Evolutionary conservation across 2,113 vertebrate species (phyloP), one percentile per base, ranked within the genome.

Genomic region (Piprites chloris): DNA sequence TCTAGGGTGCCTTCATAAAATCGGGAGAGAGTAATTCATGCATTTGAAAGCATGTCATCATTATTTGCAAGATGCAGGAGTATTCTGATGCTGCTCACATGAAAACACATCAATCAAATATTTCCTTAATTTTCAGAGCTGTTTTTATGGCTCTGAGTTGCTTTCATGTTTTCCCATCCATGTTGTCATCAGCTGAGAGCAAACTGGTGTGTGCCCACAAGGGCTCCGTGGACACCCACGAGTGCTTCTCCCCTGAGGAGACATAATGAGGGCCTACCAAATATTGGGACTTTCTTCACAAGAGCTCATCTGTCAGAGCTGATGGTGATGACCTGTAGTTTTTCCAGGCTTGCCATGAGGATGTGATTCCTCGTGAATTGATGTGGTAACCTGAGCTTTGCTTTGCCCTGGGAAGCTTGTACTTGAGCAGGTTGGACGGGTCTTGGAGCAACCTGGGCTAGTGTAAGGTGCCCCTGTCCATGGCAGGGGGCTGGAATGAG

Each of bases 221-320:
- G 23, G 69, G n/a, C 27, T 79, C 18, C 1, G 1, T 13, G 42
- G 59, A 27, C 14, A 35, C 21, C 27, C 35, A 5, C 0, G 1
- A 66, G 49, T 4, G 30, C 24, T 41, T 58, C 27, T 78, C 55
- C 66, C 87, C 6, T 5, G 24, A 39, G 67, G 56, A 49, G 26
- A 69, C 0, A 0, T 21, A 23, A 15, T 0, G 0, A 66, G 35
- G n/a, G 46, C 20, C 22, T 32, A 9, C 15, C 33, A 67, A 17
- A 52, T 27, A 13, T 7, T 41, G 37, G 66, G 42, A 32, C 22
- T 61, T 11, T 8, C 62, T 39, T 26, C 55, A 58, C 23, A 21
- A 42, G 9, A 65, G 16, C 49, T 67, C 16, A 18, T 37, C 16
- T 88, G 46, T 28, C 26, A 46, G 33, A 66, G 1, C 21, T 4